Evolutionary conservation across 2,113 vertebrate species (phyloP), one percentile per base, ranked within the genome.

Genomic region (Pedetes capensis): DNA sequence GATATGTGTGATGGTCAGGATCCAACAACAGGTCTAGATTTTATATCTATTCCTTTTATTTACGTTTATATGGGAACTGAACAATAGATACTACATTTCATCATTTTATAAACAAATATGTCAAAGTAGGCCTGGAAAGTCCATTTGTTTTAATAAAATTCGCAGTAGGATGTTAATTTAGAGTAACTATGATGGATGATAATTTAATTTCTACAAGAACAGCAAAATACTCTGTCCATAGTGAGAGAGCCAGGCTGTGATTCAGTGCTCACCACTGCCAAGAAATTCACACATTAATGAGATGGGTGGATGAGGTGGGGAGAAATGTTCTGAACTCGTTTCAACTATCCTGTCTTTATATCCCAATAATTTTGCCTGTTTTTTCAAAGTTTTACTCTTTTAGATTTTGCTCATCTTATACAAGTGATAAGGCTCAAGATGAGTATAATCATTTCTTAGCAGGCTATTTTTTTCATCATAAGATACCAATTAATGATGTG

Each of bases 201-300:
- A 96, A 97, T 96, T 98, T 91, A 97, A 98, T 98, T 97, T 97
- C 47, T 95, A 49, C 20, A 90, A 57, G 96, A 97, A 96, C 47
- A 97, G 61, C 91, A 97, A 96, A 61, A 93, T 64, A 5, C 22
- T 95, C 20, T 84, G 42, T 75, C 53, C 84, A 55, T 74, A 59
- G 12, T 59, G 13, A 8, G 18, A 59, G 27, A 97, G 71, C 64
- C 89, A 97, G 96, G 34, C 63, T 37, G 55, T 96, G 57, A 91
- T 91, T 87, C 96, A 92, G 34, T 51, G 16, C 42, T 89, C 55
- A 39, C 8, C 95, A 76, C 5, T 87, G 51, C 76, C 18, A 95
- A 87, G 93, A 92, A 79, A 64, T 37, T 6, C 63, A 14, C 64
- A 39, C 53, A 25, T 27, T 84, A 78, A 78, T 88, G 44, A 84